Percentiles rank a stretch among this genome's conserved stretches.
These are phyloP conservation scores for Axinella damicornis DNA, from an alignment of 37 sponge, comb jelly and placozoan species.

Conservation along the genomic window DNA sequence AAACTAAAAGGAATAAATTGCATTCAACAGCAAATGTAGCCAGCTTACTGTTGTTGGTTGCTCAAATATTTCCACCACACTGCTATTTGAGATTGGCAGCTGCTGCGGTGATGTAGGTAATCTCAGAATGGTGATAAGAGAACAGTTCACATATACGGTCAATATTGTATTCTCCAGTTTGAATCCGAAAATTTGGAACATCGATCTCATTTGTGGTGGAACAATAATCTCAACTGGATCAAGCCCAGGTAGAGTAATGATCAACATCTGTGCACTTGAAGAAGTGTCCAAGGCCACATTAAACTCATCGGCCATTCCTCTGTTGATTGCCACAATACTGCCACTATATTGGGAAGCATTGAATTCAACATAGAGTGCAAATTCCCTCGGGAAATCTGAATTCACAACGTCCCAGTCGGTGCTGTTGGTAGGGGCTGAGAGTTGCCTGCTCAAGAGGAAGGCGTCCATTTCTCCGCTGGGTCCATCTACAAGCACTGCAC, in stretches of 20 bases:
- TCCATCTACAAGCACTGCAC: background rate
- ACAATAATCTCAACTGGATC: background rate
- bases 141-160: background rate
- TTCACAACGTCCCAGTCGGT: background rate
- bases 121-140: background rate
- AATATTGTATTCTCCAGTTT: background rate
- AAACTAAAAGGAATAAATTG: too few relatives aligned
- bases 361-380: background rate
- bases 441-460: background rate
- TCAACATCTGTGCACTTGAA: background rate
- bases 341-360: slow-evolving; percentile 3
- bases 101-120: background rate
- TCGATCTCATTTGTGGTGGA: background rate
- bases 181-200: slow-evolving; percentile 12
- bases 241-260: background rate
- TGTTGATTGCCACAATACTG: background rate
- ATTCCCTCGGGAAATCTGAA: background rate
- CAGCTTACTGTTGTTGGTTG: slow-evolving; percentile 5
- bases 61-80: background rate
- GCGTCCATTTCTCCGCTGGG: slow-evolving; percentile 1
- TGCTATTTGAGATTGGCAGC: background rate
- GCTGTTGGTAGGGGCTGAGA: background rate
- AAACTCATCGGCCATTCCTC: background rate
- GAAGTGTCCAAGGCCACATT: background rate
- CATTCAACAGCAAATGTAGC: too few relatives aligned